Evolutionary conservation across 64 coral and sea anemone species (phyloP).

Genomic region (Montipora capricornis): DNA sequence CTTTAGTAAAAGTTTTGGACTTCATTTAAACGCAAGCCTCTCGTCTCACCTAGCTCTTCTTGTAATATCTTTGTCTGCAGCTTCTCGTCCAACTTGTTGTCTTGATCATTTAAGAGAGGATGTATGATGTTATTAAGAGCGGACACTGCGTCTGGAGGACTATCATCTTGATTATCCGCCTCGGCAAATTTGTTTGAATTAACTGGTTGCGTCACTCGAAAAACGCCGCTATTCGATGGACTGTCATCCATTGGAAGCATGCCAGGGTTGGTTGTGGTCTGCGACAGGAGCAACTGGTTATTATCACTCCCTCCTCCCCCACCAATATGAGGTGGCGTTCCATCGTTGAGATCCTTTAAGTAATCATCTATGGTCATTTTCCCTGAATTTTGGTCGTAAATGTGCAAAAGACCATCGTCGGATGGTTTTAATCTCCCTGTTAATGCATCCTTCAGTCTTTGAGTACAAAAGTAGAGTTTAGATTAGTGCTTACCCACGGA

Average conservation of each 20-base stretch:
- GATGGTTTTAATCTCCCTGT: constrained; percentile 15
- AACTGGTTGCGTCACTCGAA: constrained; percentile 8
- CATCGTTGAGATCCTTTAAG: constrained; percentile 40
- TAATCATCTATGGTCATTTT: constrained; percentile 42
- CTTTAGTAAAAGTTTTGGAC: neutral
- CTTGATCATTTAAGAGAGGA: constrained; percentile 59
- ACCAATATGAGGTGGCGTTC: neutral
- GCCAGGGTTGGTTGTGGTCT: neutral
- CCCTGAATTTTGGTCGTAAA: constrained; percentile 41
- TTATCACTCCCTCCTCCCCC: neutral
- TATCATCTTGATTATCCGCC: neutral
- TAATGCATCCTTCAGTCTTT: constrained; percentile 25
- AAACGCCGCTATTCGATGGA: neutral
- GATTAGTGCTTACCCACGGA: no score
- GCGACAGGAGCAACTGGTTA: neutral
- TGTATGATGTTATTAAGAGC: constrained; percentile 62
- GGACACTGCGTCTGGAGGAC: constrained; percentile 17
- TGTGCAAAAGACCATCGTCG: constrained; percentile 33
- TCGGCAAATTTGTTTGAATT: neutral
- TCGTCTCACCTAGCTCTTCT: constrained; percentile 64
- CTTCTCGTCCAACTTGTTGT: constrained; percentile 52
- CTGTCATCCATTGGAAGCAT: neutral
- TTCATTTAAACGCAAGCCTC: no score
- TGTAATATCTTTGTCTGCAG: constrained; percentile 59
- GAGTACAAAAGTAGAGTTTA: neutral